phyloP scores from a whole-genome alignment of 2,888 invertebrate genomes.

The Crocallis elinguaria region DNA sequence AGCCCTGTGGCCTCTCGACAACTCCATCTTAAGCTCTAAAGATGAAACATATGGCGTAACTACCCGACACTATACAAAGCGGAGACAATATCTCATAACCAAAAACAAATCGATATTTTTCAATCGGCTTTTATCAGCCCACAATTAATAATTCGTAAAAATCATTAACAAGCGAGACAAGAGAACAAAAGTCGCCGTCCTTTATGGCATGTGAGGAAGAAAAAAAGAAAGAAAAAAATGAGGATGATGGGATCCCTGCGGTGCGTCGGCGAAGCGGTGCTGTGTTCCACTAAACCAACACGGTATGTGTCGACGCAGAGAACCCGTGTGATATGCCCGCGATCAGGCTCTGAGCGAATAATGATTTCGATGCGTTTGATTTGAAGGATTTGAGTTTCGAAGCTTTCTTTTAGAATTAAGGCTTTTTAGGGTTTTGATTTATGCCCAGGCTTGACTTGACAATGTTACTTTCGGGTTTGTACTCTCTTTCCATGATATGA shows the following conservation, averaged over 20 bases:
- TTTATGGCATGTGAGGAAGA: conserved; percentile 69
- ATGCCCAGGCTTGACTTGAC: neutral
- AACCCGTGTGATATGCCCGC: conserved; percentile 52
- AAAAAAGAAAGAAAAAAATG: conserved; percentile 58
- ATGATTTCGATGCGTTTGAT: conserved; percentile 15
- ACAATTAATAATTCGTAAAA: conserved; percentile 84
- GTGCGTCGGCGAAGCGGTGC: conserved; percentile 51
- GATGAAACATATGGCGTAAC: conserved; percentile 22
- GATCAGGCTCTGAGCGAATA: conserved; percentile 22
- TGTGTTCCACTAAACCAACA: conserved; percentile 69
- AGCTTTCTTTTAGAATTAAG: neutral
- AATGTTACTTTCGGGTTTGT: neutral
- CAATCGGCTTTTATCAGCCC: conserved; percentile 75
- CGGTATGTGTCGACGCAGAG: conserved; percentile 72
- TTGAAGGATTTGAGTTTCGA: conserved; percentile 8
- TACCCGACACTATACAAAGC: conserved; percentile 12
- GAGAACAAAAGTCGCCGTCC: conserved; percentile 82
- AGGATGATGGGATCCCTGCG: conserved; percentile 62
- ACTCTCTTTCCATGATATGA: neutral
- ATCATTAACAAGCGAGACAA: conserved; percentile 82
- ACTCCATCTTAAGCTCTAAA: no score
- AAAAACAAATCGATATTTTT: conserved; percentile 65
- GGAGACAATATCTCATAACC: conserved; percentile 37
- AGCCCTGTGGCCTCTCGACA: no score
- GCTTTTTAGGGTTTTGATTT: neutral